These are phyloP conservation scores for Batillaria attramentaria DNA, from an alignment of 1,140 invertebrate species.

Conservation along the genomic window DNA sequence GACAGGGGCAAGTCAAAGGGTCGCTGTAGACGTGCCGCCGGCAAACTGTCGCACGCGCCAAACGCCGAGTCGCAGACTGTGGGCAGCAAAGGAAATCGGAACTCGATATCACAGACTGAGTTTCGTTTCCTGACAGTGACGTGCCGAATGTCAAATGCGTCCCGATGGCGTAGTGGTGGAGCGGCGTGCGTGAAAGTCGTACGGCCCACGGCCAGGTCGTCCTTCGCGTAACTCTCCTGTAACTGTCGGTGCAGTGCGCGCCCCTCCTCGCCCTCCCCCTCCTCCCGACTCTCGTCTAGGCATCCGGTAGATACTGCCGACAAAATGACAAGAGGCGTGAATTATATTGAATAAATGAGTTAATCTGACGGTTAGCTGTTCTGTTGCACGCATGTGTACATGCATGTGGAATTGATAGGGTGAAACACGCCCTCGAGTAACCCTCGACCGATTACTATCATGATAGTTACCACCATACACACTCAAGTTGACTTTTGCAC, in stretches of 20 bases:
- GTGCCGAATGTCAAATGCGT: no score
- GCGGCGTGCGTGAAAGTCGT: neutral
- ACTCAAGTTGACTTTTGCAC: no score
- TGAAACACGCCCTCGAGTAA: no score
- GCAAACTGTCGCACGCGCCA: neutral
- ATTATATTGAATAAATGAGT: no score
- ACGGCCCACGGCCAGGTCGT: slow-evolving; percentile 21
- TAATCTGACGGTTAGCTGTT: no score
- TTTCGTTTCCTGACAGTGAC: slow-evolving; percentile 21
- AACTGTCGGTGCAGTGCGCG: neutral
- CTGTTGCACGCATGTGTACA: no score
- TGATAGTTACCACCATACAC: no score
- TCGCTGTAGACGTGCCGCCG: neutral
- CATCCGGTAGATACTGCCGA: slow-evolving; percentile 25
- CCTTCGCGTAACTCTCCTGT: slow-evolving; percentile 26
- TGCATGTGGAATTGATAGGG: no score
- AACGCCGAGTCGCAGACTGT: neutral
- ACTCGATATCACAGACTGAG: slow-evolving; percentile 32
- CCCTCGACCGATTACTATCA: no score
- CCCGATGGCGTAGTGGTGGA: neutral
- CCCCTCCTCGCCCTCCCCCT: neutral
- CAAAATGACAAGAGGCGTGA: no score
- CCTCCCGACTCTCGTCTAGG: slow-evolving; percentile 6
- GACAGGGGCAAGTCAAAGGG: slow-evolving; percentile 24
- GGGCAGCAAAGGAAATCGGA: slow-evolving; percentile 16